Base-by-base conservation (phyloP, 2,113 vertebrate species). In the Triplophysa tibetana region DNA sequence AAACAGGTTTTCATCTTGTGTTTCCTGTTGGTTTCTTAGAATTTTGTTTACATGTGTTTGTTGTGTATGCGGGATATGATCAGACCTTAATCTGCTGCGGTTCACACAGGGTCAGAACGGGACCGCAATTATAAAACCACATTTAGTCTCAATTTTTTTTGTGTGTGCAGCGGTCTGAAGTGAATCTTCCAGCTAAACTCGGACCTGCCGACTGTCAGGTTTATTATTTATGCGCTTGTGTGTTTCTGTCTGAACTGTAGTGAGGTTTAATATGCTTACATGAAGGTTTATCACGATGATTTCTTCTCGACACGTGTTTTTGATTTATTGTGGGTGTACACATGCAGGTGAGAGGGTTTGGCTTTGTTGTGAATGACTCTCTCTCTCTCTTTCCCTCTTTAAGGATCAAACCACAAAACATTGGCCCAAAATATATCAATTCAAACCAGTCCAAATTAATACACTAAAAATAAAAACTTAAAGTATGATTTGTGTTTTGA, bases 71-170 rank as follows among this genome's bases (percentile, higher is more conserved):
- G 8, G 54, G 17, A 5, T 19, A n/a, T 21, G 19, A 58, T 58
- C 5, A 58, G 54, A 58, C 54, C 54, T n/a, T 19, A 17, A 52
- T 52, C 50, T 52, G 50, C 50, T 17, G 50, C 50, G 50, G 50
- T 52, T 52, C 50, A 17, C 50, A 52, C 48, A 7, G 24, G 68
- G 68, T 70, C 68, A 54, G 21, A 12, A 68, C 1, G 21, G 41
- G 45, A 89, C 88, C 87, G 87, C 89, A 85, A 82, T 87, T 88
- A 88, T 83, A 79, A 83, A 67, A 75, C 74, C 77, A 81, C 80
- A 78, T 74, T 50, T 77, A 80, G 73, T 83, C 79, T 21, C 79
- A 76, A 80, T 83, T 80, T 78, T n/a, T 67, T 67, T 74, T 81
- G 61, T 60, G 23, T 17, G 24, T 10, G 23, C 21, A 45, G 2